A percentile compares a stretch with the other conserved stretches of the same genome.
Evolutionary conservation across 1,140 invertebrate genomes (phyloP).

Genomic region (Heterodera schachtii): DNA sequence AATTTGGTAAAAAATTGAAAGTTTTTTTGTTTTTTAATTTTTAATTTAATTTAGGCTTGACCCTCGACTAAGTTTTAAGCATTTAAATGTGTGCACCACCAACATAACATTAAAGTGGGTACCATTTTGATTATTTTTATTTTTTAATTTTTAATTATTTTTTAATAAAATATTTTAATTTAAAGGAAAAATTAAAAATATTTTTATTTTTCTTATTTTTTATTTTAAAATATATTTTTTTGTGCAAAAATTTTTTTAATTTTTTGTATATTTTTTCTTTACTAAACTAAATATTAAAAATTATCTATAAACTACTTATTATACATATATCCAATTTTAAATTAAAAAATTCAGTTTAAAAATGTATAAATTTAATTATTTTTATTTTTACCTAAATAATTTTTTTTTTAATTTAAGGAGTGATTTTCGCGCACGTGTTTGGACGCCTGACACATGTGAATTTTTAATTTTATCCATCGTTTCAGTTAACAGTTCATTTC

Average conservation of each 20-base stretch:
- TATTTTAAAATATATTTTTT: too few species aligned
- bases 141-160: not conserved
- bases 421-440: slow-evolving; percentile 60
- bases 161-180: not conserved
- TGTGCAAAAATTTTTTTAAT: too few species aligned
- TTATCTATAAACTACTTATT: too few species aligned
- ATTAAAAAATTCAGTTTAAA: not conserved
- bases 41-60: slow-evolving; percentile 47
- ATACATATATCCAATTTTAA: too few species aligned
- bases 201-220: too few species aligned
- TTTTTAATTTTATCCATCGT: too few species aligned
- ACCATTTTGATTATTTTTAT: not conserved
- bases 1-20: slow-evolving; percentile 46
- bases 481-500: slow-evolving; percentile 28
- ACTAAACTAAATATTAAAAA: too few species aligned
- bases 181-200: not conserved
- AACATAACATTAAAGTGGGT: slow-evolving; percentile 61
- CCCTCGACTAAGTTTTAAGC: slow-evolving; percentile 61
- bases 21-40: not conserved
- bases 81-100: slow-evolving; percentile 65
- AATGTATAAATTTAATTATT: not conserved
- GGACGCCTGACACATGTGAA: slow-evolving; percentile 64
- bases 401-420: slow-evolving; percentile 24
- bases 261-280: too few species aligned
- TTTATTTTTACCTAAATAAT: not conserved